Percentiles rank a stretch among this genome's conserved stretches.
These are phyloP conservation scores for Theonella swinhoei DNA, from an alignment of 37 sponge, comb jelly and placozoan genomes.

Conservation along the genomic window DNA sequence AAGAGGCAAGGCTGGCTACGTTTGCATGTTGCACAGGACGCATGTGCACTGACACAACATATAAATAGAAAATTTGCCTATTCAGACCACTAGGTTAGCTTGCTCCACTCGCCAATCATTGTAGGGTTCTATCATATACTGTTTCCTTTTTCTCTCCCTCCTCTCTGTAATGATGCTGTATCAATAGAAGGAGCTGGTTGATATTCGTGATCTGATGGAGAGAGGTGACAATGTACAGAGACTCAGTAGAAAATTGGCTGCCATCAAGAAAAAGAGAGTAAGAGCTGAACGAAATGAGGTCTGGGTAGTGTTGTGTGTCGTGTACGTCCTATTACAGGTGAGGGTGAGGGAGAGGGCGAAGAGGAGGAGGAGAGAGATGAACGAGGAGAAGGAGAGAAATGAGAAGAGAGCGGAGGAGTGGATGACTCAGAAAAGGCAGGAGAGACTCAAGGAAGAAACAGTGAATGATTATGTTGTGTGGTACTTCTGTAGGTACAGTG, in stretches of 20 bases:
- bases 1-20: no score
- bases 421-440: slow-evolving; percentile 12
- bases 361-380: neutral
- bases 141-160: no score
- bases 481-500: no score
- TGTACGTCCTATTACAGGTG: neutral
- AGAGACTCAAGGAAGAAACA: slow-evolving; percentile 33
- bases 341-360: neutral
- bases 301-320: neutral
- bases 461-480: neutral
- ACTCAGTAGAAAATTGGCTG: neutral
- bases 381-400: slow-evolving; percentile 6
- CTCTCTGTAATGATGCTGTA: no score
- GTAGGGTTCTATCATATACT: no score
- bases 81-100: no score
- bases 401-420: slow-evolving; percentile 6
- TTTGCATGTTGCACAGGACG: no score
- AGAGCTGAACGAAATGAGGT: neutral
- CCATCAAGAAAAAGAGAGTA: neutral
- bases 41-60: no score
- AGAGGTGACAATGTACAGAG: neutral
- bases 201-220: neutral
- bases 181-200: neutral
- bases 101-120: no score
- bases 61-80: no score